Evolutionary conservation across 2,888 invertebrate genomes (phyloP).

Genomic region (Luperina testacea): DNA sequence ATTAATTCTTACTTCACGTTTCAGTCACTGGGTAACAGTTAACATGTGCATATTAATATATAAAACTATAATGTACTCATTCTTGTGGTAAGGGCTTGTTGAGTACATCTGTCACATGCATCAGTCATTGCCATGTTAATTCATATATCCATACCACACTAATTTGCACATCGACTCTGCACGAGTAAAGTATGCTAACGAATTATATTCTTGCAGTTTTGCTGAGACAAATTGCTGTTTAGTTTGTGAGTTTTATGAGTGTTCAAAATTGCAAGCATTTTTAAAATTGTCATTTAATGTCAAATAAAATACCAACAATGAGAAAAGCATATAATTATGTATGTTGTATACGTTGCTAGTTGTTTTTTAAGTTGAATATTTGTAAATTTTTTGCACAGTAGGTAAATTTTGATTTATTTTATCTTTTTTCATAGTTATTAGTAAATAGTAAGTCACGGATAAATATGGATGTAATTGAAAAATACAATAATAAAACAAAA

Average conservation of each 20-base stretch:
- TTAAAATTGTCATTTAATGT: slow-evolving; percentile 21
- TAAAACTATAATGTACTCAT: slow-evolving; percentile 30
- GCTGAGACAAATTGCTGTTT: background rate
- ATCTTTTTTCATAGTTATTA: background rate
- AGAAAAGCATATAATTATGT: background rate
- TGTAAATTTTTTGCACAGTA: slow-evolving; percentile 16
- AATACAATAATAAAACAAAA: background rate
- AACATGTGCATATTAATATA: slow-evolving; percentile 24
- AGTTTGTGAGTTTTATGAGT: slow-evolving; percentile 7
- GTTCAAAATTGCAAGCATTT: slow-evolving; percentile 26
- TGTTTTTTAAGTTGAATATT: slow-evolving; percentile 1
- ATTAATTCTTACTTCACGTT: slow-evolving; percentile 50
- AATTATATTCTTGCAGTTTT: slow-evolving; percentile 6
- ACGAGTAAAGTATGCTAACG: slow-evolving; percentile 11
- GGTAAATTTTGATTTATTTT: background rate
- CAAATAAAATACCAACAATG: background rate
- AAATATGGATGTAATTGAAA: background rate
- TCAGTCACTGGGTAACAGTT: slow-evolving; percentile 33
- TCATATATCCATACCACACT: slow-evolving; percentile 28
- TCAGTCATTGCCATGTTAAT: slow-evolving; percentile 19
- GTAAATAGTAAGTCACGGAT: background rate
- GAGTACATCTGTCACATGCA: slow-evolving; percentile 16
- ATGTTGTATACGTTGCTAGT: slow-evolving; percentile 13
- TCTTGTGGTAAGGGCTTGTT: slow-evolving; percentile 35
- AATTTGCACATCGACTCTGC: slow-evolving; percentile 19